Percentiles rank a stretch among this genome's conserved stretches.
Evolutionary conservation across 2,888 invertebrate species (phyloP).

Genomic region (Zygaena filipendulae): DNA sequence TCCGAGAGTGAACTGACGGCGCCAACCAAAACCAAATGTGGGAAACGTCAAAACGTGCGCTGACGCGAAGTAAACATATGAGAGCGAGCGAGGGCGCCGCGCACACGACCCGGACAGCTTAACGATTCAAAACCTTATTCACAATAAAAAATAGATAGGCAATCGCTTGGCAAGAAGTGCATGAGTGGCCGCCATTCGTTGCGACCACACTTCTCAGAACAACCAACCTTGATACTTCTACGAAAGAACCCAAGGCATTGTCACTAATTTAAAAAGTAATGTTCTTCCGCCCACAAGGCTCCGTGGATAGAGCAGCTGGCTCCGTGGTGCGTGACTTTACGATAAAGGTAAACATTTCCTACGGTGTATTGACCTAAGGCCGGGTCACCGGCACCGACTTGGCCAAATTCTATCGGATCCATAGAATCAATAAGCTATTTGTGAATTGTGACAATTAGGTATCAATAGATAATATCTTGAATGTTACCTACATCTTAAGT

Average conservation of each 20-base stretch:
- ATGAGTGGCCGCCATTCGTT: too few species aligned
- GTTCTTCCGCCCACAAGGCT: slow-evolving; percentile 45
- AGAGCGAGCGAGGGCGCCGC: slow-evolving; percentile 15
- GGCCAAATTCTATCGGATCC: too few species aligned
- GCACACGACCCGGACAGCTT: slow-evolving; percentile 17
- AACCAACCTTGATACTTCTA: slow-evolving; percentile 56
- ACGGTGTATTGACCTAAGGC: slow-evolving; percentile 35
- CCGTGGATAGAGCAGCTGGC: slow-evolving; percentile 23
- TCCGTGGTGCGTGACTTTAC: slow-evolving; percentile 21
- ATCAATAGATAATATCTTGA: too few species aligned
- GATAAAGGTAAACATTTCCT: slow-evolving; percentile 19
- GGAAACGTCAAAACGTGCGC: slow-evolving; percentile 15
- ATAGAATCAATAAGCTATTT: too few species aligned
- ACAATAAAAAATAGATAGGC: background rate
- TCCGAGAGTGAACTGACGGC: slow-evolving; percentile 40
- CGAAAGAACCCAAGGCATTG: slow-evolving; percentile 61
- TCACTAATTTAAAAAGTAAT: slow-evolving; percentile 62
- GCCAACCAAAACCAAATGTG: too few species aligned
- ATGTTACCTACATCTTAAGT: too few species aligned
- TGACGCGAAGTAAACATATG: slow-evolving; percentile 18
- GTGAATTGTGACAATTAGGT: too few species aligned
- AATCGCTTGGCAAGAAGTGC: slow-evolving; percentile 21
- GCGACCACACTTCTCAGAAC: slow-evolving; percentile 52
- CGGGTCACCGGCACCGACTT: slow-evolving; percentile 22
- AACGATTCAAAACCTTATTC: too few species aligned